Evolutionary conservation across 2,113 vertebrate genomes (phyloP).

Genomic region (Pomatorhinus ruficollis): DNA sequence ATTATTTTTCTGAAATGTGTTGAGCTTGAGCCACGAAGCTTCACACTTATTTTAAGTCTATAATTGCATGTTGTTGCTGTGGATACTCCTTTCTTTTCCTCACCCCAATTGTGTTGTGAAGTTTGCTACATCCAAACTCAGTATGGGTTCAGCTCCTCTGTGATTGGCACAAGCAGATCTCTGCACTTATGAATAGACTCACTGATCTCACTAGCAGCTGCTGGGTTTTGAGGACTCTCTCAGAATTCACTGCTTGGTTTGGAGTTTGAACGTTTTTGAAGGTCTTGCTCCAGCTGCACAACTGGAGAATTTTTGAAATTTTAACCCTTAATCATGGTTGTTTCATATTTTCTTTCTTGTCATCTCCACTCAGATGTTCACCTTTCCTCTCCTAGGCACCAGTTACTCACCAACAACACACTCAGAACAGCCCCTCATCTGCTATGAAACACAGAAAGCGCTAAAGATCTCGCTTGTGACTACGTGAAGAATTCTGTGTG

Average conservation of each 20-base stretch:
- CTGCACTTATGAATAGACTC: neutral
- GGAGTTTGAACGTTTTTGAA: neutral
- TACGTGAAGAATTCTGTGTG: neutral
- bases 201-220: neutral
- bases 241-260: neutral
- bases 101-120: neutral
- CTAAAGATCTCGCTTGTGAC: neutral
- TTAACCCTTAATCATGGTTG: neutral
- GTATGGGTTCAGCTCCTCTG: neutral
- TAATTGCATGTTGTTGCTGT: constrained; percentile 14
- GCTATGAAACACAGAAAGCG: neutral
- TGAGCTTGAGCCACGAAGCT: neutral
- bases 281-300: neutral
- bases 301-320: neutral
- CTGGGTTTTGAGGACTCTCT: neutral
- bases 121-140: neutral
- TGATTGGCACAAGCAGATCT: neutral
- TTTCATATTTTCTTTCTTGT: neutral
- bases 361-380: neutral
- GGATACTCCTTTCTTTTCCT: neutral
- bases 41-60: neutral
- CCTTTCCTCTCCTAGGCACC: neutral
- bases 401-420: neutral
- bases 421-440: neutral
- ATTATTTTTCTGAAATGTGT: neutral